These are phyloP conservation scores for Cettia cetti DNA, from an alignment of 2,113 vertebrate species.

Conservation along the genomic window DNA sequence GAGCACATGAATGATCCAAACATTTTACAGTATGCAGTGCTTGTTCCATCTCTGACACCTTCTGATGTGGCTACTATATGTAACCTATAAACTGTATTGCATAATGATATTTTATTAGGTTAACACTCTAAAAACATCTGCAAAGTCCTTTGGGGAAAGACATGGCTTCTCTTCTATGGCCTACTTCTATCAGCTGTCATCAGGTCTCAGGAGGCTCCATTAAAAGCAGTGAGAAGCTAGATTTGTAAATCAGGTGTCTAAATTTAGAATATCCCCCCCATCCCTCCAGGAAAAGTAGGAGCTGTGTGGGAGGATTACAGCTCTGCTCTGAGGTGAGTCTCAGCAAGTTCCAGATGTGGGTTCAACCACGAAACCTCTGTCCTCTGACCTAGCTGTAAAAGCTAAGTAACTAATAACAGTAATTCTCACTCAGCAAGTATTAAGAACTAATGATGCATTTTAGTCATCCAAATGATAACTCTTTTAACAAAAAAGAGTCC, in stretches of 20 bases:
- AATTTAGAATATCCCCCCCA: not conserved
- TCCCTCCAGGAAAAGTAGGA: not conserved
- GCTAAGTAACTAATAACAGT: not conserved
- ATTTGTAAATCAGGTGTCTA: not conserved
- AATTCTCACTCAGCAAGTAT: not conserved
- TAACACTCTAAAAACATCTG: not conserved
- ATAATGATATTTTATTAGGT: not conserved
- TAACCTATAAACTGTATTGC: not conserved
- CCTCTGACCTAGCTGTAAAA: not conserved
- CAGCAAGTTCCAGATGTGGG: not conserved
- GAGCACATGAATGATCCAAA: not conserved
- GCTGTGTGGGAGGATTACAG: not conserved
- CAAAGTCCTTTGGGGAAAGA: not conserved
- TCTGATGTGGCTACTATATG: not conserved
- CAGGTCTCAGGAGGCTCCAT: not conserved
- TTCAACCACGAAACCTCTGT: not conserved
- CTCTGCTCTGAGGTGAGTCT: not conserved
- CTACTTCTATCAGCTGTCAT: not conserved
- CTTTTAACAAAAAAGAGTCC: not conserved
- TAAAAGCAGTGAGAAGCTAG: not conserved
- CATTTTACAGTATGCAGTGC: not conserved
- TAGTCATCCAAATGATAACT: not conserved
- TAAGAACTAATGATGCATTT: not conserved
- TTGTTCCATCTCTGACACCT: not conserved
- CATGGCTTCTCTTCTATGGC: not conserved